Evolutionary conservation across 2,113 vertebrate genomes (phyloP).

Genomic region (Thalassoma bifasciatum): DNA sequence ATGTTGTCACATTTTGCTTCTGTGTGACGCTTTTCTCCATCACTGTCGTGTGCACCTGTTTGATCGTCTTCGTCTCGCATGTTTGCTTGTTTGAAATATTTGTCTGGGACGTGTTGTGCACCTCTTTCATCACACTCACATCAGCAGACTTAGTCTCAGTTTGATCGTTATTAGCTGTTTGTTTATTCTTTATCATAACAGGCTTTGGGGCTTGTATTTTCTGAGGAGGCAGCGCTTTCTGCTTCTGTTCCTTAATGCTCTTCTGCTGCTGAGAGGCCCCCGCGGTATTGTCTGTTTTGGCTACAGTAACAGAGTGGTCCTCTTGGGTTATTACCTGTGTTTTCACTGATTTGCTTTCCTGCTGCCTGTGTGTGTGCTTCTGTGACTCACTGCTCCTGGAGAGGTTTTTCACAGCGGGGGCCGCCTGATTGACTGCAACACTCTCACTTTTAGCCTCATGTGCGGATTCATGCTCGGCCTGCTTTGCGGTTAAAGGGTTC

Average conservation of each 20-base stretch:
- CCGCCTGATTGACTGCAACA: slow-evolving; percentile 52
- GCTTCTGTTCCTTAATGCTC: slow-evolving; percentile 69
- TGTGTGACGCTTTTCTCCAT: slow-evolving; percentile 60
- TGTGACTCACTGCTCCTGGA: slow-evolving; percentile 73
- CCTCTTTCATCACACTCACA: slow-evolving; percentile 56
- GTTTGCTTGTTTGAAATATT: slow-evolving; percentile 63
- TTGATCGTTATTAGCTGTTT: slow-evolving; percentile 59
- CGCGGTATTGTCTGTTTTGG: slow-evolving; percentile 64
- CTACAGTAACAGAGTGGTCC: slow-evolving; percentile 63
- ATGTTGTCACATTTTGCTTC: slow-evolving; percentile 32
- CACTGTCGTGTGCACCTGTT: slow-evolving; percentile 70
- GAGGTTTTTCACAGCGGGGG: slow-evolving; percentile 79
- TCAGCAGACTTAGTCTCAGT: slow-evolving; percentile 61
- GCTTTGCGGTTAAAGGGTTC: slow-evolving; percentile 71
- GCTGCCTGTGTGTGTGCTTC: slow-evolving; percentile 64
- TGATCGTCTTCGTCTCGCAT: slow-evolving; percentile 68
- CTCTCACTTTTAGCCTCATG: slow-evolving; percentile 66
- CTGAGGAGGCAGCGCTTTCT: slow-evolving; percentile 60
- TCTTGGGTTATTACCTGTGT: slow-evolving; percentile 76
- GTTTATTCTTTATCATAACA: slow-evolving; percentile 68
- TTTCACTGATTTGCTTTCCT: slow-evolving; percentile 74
- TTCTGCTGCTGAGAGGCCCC: slow-evolving; percentile 71
- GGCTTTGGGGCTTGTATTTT: slow-evolving; percentile 70
- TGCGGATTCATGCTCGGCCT: slow-evolving; percentile 65
- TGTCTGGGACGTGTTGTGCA: slow-evolving; percentile 56